Evolutionary conservation across 2,888 invertebrate genomes (phyloP).

Genomic region (Lasioglossum villosulum): DNA sequence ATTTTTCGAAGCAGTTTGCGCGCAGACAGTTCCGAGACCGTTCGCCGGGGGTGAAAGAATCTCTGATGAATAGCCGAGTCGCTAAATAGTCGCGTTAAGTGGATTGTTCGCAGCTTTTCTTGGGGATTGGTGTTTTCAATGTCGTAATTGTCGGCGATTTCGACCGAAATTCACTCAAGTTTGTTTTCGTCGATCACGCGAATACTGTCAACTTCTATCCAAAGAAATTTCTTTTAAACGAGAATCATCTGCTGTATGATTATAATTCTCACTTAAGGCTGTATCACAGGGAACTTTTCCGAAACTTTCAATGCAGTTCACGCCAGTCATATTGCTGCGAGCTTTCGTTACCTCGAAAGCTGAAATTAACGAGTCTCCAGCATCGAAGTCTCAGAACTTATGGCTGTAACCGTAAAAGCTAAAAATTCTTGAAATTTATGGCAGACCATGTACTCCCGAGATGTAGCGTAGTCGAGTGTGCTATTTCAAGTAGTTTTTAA

Average conservation of each 20-base stretch:
- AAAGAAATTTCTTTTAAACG: background rate
- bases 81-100: background rate
- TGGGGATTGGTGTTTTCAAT: background rate
- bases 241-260: background rate
- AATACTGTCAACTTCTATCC: background rate
- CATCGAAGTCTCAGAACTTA: background rate
- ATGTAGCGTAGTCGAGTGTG: background rate
- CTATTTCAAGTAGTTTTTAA: background rate
- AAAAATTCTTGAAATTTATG: background rate
- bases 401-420: background rate
- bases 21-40: background rate
- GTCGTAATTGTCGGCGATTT: background rate
- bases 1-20: background rate
- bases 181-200: background rate
- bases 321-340: background rate
- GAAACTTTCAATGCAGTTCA: background rate
- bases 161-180: background rate
- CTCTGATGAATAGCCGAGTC: constrained; percentile 1
- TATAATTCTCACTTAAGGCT: background rate
- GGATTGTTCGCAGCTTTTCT: background rate
- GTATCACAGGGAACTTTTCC: background rate
- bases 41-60: constrained; percentile 6
- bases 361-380: background rate
- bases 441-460: background rate
- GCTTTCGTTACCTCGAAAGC: background rate